A percentile compares a stretch with the other conserved stretches of the same genome.
Evolutionary conservation across 2,797 vertebrate species (phyloP).

Genomic region (Fringilla coelebs): DNA sequence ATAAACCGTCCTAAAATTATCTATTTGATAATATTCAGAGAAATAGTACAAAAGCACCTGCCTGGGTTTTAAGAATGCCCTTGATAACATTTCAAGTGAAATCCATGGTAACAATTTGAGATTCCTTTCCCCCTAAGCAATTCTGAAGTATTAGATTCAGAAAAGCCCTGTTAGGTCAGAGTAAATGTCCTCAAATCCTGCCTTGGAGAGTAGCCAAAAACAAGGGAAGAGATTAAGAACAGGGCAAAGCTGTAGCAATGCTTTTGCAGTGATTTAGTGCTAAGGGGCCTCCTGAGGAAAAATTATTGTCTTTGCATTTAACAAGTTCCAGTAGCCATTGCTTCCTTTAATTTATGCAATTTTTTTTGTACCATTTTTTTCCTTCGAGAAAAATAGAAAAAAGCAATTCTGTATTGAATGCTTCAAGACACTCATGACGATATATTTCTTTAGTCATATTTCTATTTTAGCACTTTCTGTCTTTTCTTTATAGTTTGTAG

Average conservation of each 20-base stretch:
- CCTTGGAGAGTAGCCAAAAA: neutral
- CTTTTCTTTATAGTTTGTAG: neutral
- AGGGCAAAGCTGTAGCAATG: neutral
- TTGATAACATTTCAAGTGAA: neutral
- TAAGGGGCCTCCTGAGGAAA: neutral
- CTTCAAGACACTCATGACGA: neutral
- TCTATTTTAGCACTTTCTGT: neutral
- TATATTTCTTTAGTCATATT: neutral
- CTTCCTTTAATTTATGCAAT: neutral
- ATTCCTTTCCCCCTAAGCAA: neutral
- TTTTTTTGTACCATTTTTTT: neutral
- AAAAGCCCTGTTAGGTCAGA: constrained; percentile 8
- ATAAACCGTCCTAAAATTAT: neutral
- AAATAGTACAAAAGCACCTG: neutral
- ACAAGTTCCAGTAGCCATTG: neutral
- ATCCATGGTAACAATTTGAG: neutral
- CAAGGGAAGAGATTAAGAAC: neutral
- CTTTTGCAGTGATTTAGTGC: neutral
- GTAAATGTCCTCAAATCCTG: constrained; percentile 15
- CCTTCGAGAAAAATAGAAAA: neutral
- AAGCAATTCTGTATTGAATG: neutral
- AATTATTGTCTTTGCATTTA: neutral
- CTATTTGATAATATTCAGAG: neutral
- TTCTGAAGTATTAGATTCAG: neutral
- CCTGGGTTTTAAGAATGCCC: neutral